phyloP scores from a whole-genome alignment of 2,797 vertebrate genomes.

The Poeciliopsis paucimaculata region DNA sequence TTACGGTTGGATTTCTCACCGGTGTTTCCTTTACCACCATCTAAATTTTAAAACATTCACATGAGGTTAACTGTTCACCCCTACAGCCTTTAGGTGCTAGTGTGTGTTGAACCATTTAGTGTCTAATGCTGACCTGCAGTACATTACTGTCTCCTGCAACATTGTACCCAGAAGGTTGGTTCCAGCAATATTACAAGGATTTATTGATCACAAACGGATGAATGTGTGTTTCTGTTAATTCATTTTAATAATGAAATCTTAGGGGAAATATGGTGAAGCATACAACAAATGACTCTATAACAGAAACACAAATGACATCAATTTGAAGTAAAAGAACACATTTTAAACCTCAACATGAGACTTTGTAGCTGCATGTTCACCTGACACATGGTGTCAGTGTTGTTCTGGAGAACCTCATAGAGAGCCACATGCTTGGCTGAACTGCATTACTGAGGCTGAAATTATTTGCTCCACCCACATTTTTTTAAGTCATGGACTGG shows the following conservation, averaged over 20 bases:
- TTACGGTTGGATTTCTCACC: not conserved
- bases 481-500: not conserved
- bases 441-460: not conserved
- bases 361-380: not conserved
- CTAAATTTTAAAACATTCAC: not conserved
- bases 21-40: not conserved
- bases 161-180: not conserved
- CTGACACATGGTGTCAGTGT: conserved; percentile 43
- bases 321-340: not conserved
- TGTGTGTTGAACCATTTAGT: not conserved
- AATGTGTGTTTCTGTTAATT: not conserved
- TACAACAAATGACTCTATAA: not conserved
- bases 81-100: not conserved
- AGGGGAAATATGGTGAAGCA: not conserved
- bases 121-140: not conserved
- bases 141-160: not conserved
- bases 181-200: not conserved
- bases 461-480: not conserved
- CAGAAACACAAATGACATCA: no score
- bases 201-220: not conserved
- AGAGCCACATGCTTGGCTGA: no score
- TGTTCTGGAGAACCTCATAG: conserved; percentile 4
- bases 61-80: not conserved
- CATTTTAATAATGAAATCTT: not conserved
- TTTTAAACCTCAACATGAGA: not conserved